Evolutionary conservation across 2,113 vertebrate genomes (phyloP), one percentile per base, ranked within the genome.

Genomic region (Tragelaphus scriptus): DNA sequence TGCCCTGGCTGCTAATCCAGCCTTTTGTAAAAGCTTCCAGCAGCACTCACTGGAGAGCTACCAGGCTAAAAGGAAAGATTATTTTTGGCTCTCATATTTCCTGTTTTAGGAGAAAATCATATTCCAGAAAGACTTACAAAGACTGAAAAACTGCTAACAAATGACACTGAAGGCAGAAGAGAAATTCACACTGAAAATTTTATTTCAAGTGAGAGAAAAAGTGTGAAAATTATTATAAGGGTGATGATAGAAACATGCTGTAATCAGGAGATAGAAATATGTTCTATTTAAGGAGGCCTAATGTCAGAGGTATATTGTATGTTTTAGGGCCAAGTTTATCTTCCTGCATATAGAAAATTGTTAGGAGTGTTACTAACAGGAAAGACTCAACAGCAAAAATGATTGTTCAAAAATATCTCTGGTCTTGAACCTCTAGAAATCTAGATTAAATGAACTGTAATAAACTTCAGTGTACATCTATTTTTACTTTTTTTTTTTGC

Each of bases 31-130:
- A 92, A 90, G 44, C 55, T 81, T 91, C 71, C 85, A 95, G 79
- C 36, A 71, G n/a, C 30, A 44, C 61, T 96, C 71, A 82, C 88
- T 85, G 88, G 88, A 95, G 86, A 94, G 90, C 95, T 95, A 93
- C 90, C 81, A 75, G 92, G 91, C 95, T 94, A 90, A 98, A 91
- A 96, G 95, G 91, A 94, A 96, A 97, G 86, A 91, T 97, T 97
- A 97, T 98, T 98, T 98, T 95, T 93, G 97, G 97, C 95, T 93
- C 36, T 61, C 71, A 6, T 87, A 96, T 75, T 97, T 98, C 95
- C 94, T 96, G 97, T 96, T 94, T 86, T 65, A 97, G 91, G 87
- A 96, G 94, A 95, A 96, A 98, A 96, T 25, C 49, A 40, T 97
- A 85, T 95, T 97, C 53, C 86, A 98, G 84, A 94, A 97, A 96